These are phyloP conservation scores for Margarornis squamiger DNA, from an alignment of 2,797 vertebrate species.

Conservation along the genomic window DNA sequence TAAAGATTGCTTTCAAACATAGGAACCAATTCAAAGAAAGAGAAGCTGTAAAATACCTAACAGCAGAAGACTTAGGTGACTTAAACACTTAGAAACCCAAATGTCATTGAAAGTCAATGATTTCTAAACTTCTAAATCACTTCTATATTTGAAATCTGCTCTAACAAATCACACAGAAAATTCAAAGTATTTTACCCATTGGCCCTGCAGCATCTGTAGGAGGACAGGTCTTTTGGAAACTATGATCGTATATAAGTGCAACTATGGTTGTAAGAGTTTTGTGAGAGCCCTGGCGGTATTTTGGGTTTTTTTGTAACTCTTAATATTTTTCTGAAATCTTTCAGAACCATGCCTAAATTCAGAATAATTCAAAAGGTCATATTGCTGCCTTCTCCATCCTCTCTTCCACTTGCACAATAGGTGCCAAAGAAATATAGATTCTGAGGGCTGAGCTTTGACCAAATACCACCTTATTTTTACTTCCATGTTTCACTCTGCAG, in stretches of 20 bases:
- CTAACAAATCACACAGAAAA: neutral
- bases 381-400: neutral
- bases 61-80: neutral
- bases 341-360: neutral
- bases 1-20: neutral
- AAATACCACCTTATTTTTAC: neutral
- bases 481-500: neutral
- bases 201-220: neutral
- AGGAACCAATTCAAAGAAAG: neutral
- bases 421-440: neutral
- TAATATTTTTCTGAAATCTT: neutral
- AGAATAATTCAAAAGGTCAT: neutral
- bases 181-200: neutral
- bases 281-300: neutral
- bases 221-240: fast-evolving
- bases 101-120: neutral
- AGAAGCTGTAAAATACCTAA: neutral
- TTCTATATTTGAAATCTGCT: neutral
- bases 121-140: neutral
- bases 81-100: neutral
- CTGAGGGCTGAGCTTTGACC: neutral
- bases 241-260: neutral
- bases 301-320: neutral
- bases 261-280: neutral
- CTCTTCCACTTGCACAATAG: neutral